phyloP scores from a whole-genome alignment of 1,140 invertebrate genomes.

The Colletes latitarsis region DNA sequence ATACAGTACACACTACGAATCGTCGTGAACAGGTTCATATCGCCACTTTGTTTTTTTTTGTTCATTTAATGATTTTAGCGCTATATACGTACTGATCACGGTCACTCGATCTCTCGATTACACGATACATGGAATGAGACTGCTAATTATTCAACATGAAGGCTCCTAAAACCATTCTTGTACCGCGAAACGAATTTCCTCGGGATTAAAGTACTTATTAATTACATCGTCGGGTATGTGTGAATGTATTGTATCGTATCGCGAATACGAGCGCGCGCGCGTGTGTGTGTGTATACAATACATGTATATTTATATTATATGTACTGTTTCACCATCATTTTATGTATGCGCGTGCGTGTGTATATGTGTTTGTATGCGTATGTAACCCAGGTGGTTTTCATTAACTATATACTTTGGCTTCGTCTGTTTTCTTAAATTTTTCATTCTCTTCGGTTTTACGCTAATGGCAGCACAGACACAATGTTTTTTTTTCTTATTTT shows the following conservation, averaged over 20 bases:
- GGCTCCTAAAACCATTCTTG: slow-evolving; percentile 71
- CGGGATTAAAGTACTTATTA: slow-evolving; percentile 49
- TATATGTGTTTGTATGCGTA: slow-evolving; percentile 27
- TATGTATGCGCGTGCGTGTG: not conserved
- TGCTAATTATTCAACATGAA: slow-evolving; percentile 73
- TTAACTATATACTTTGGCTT: slow-evolving; percentile 67
- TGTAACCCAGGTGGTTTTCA: slow-evolving; percentile 48
- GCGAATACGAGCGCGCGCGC: not conserved
- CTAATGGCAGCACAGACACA: slow-evolving; percentile 76
- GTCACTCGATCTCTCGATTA: slow-evolving; percentile 74
- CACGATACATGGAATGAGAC: slow-evolving; percentile 72
- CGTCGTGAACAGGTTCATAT: slow-evolving; percentile 42
- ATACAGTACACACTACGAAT: slow-evolving; percentile 62
- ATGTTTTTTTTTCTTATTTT: slow-evolving; percentile 46
- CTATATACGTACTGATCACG: slow-evolving; percentile 69
- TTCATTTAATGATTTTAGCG: slow-evolving; percentile 65
- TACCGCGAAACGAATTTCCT: slow-evolving; percentile 67
- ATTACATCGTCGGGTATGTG: slow-evolving; percentile 48
- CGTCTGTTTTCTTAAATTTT: slow-evolving; percentile 35
- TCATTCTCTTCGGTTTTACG: slow-evolving; percentile 47
- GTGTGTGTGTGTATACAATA: not conserved
- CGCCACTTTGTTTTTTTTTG: slow-evolving; percentile 53
- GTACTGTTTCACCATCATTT: not conserved
- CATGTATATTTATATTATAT: slow-evolving; percentile 21
- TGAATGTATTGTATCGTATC: slow-evolving; percentile 22